phyloP scores from a whole-genome alignment of 2,113 vertebrate genomes.

The Zootoca vivipara region DNA sequence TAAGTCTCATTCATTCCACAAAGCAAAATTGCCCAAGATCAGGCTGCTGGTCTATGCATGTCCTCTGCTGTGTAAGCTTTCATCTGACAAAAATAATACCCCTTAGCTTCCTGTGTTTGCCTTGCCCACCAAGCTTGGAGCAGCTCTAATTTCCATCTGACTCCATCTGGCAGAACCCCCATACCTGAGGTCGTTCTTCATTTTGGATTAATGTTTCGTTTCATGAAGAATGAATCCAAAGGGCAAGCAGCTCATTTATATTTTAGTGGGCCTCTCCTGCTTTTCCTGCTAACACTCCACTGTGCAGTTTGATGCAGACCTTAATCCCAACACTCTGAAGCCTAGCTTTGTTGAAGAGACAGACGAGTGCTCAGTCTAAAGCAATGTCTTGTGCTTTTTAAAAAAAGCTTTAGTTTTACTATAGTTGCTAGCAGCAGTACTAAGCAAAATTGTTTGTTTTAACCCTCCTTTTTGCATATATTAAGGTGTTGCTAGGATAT shows the following conservation, averaged over 20 bases:
- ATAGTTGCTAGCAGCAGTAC: too few relatives aligned
- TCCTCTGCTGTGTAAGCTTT: background rate
- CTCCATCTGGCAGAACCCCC: background rate
- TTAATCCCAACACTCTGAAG: background rate
- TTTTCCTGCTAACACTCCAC: background rate
- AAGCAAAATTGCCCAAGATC: background rate
- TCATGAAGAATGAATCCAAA: background rate
- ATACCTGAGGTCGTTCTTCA: background rate
- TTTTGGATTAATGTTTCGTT: background rate
- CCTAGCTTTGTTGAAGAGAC: background rate
- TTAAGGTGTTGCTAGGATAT: background rate
- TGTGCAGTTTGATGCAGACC: background rate
- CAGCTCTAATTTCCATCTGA: background rate
- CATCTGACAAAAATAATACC: background rate
- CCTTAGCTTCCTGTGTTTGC: too few relatives aligned
- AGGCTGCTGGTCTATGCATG: background rate
- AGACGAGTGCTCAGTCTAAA: background rate
- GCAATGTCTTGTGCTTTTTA: background rate
- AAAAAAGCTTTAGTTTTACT: too few relatives aligned
- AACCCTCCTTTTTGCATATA: too few relatives aligned
- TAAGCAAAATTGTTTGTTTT: too few relatives aligned
- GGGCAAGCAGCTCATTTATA: background rate
- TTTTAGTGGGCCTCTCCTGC: background rate
- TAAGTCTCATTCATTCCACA: background rate
- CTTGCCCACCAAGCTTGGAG: background rate